Conservation (phyloP, 2,888 invertebrate species). For the Lumbricus terrestris region DNA sequence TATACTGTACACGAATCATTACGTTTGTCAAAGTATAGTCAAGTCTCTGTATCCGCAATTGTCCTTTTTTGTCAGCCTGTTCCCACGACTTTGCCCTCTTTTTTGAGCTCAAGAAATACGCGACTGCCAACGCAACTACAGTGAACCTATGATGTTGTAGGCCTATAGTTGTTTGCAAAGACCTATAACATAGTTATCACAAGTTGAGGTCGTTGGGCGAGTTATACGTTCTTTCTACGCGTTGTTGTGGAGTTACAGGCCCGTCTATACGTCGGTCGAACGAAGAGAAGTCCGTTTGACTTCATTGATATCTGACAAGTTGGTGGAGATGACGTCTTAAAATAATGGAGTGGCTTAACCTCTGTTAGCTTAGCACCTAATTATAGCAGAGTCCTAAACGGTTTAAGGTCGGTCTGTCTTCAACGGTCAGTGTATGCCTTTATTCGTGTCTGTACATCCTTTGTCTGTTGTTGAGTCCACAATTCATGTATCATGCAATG, state of each 20-base stretch:
- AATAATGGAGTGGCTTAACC: not conserved
- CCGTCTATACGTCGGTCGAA: too few relatives aligned
- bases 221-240: too few relatives aligned
- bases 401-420: not conserved
- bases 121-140: too few relatives aligned
- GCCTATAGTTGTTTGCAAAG: too few relatives aligned
- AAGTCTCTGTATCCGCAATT: not conserved
- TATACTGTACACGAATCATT: too few relatives aligned
- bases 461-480: not conserved
- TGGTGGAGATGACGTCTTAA: not conserved
- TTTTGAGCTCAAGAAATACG: not conserved
- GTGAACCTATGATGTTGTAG: too few relatives aligned
- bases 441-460: too few relatives aligned
- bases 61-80: not conserved
- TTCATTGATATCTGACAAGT: not conserved
- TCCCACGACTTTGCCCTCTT: not conserved
- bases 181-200: too few relatives aligned
- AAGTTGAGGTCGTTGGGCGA: too few relatives aligned
- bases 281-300: too few relatives aligned
- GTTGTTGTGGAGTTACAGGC: too few relatives aligned
- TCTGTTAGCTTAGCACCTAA: not conserved
- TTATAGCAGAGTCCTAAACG: not conserved
- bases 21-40: not conserved
- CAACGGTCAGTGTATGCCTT: not conserved
- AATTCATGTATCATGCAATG: not conserved